Evolutionary conservation across 2,797 vertebrate species (phyloP), one percentile per base, ranked within the genome.

Genomic region (Eulemur mongoz): DNA sequence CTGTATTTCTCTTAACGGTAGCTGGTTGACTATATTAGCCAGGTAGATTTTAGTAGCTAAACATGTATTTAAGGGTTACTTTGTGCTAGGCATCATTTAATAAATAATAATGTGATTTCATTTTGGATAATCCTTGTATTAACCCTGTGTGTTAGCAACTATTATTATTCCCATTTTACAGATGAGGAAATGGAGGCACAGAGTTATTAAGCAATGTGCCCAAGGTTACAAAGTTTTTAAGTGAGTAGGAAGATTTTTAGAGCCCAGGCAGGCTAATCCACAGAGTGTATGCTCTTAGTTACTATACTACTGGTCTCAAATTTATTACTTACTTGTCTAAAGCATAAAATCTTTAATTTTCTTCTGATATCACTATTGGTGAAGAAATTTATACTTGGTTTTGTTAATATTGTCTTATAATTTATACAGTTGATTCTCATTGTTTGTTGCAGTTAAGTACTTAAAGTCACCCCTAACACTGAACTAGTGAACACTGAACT

Each of bases 31-130:
- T 91, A 0, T 84, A 43, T 93, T 96, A 94, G 40, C 40, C 67
- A 59, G 15, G 45, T 59, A 80, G 27, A 80, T 97, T 97, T 96
- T 95, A 92, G 54, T 92, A 70, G n/a, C 32, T 82, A 89, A 89
- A 23, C 13, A 35, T 88, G 65, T 91, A 84, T 94, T 87, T 95
- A 76, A 89, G 75, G 27, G 20, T 86, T 95, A 72, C 43, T 97
- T 84, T 84, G 48, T 93, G 27, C 15, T 70, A 83, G 69, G 25
- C 23, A 61, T 89, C 8, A 63, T 96, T 97, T 81, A 82, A 52
- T 90, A 94, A 96, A 48, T 89, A 86, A 32, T 88, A 38, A 54
- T 43, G 7, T 84, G 32, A 32, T 90, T 85, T 94, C 89, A 43
- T 95, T 92, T 97, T 76, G 30, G 70, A 27, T 94, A 78, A 88